A percentile compares a stretch with the other conserved stretches of the same genome.
These are phyloP conservation scores for Drosophila nigrodunni DNA, from an alignment of 1,140 invertebrate genomes.

Conservation along the genomic window DNA sequence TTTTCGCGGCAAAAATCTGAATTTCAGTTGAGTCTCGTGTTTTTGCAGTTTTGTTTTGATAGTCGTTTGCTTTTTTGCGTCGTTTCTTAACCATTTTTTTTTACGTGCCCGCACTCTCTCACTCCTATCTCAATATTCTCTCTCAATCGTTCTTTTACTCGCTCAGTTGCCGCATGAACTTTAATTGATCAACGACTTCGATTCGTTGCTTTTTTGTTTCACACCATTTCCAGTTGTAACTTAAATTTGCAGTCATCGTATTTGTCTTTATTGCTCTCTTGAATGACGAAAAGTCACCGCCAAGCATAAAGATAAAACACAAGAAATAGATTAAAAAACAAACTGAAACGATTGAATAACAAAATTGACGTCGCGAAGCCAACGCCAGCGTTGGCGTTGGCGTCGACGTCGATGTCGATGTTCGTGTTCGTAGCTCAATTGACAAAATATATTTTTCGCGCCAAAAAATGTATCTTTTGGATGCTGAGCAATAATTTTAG, in stretches of 20 bases:
- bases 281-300: constrained; percentile 12
- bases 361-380: constrained; percentile 32
- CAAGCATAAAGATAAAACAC: constrained; percentile 3
- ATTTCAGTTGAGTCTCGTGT: constrained; percentile 45
- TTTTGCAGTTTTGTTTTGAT: constrained; percentile 68
- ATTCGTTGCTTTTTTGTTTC: not conserved
- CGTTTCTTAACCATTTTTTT: constrained; percentile 36
- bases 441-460: constrained; percentile 45
- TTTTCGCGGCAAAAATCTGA: constrained; percentile 11
- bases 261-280: constrained; percentile 12
- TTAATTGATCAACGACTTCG: constrained; percentile 20
- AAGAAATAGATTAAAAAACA: constrained; percentile 29
- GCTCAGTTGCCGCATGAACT: constrained; percentile 1
- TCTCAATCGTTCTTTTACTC: not conserved
- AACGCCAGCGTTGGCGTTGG: not conserved
- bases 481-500: constrained; percentile 19
- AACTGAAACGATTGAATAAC: constrained; percentile 64
- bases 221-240: not conserved
- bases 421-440: constrained; percentile 18
- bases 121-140: not conserved
- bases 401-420: too few species aligned
- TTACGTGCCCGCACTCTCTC: not conserved
- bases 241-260: constrained; percentile 8
- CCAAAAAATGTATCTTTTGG: constrained; percentile 53
- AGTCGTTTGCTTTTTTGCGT: constrained; percentile 46